phyloP scores from a whole-genome alignment of 1,140 invertebrate species.

The Drosophila nannoptera region DNA sequence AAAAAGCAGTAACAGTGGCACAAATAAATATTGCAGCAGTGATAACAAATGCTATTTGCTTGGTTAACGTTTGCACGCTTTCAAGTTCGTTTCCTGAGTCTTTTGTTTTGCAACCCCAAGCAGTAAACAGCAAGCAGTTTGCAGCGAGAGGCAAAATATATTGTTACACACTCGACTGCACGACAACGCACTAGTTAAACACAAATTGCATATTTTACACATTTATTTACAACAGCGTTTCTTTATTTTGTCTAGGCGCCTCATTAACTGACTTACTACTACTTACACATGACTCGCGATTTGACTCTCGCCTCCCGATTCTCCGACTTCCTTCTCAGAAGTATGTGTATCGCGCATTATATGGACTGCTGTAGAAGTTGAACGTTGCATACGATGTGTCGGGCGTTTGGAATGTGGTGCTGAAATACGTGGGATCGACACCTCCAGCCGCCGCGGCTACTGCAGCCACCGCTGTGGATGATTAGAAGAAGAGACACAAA shows the following conservation, averaged over 20 bases:
- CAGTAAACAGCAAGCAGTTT: conserved; percentile 36
- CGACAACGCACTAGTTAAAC: conserved; percentile 39
- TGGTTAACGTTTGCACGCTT: conserved; percentile 52
- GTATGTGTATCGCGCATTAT: conserved; percentile 61
- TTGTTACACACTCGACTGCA: conserved; percentile 30
- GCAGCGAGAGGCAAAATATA: conserved; percentile 14
- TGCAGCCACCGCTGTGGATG: conserved; percentile 43
- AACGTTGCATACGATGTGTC: conserved; percentile 67
- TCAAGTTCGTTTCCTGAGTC: conserved; percentile 74
- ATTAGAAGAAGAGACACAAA: conserved; percentile 5
- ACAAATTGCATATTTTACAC: conserved; percentile 61
- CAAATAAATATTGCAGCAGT: conserved; percentile 14
- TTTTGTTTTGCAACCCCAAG: conserved; percentile 50
- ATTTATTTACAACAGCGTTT: conserved; percentile 69
- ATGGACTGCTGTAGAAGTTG: conserved; percentile 67
- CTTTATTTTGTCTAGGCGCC: conserved; percentile 42
- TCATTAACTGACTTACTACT: conserved; percentile 34
- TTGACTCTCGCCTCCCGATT: conserved; percentile 35
- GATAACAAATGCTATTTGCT: conserved; percentile 37
- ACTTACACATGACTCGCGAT: conserved; percentile 39
- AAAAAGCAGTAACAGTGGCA: conserved; percentile 13
- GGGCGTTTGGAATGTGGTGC: conserved; percentile 66
- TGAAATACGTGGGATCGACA: conserved; percentile 59
- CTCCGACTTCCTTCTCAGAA: conserved; percentile 53
- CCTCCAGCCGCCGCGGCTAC: conserved; percentile 53